These are phyloP conservation scores for Pseudochirops corinnae DNA, from an alignment of 2,797 vertebrate species.

Conservation along the genomic window DNA sequence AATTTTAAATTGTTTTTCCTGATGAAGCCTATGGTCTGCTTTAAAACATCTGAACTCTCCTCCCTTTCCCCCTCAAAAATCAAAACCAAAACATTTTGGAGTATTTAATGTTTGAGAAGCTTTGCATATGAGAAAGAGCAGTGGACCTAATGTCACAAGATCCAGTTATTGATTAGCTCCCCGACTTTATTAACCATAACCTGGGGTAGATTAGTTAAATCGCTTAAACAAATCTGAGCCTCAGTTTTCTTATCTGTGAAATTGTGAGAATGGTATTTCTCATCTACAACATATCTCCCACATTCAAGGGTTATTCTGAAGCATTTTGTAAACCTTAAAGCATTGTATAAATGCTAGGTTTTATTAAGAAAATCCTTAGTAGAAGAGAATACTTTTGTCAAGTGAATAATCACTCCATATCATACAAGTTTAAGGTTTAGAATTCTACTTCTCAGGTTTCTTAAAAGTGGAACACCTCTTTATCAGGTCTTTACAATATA, in stretches of 20 bases:
- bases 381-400: neutral
- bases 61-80: neutral
- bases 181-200: neutral
- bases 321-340: neutral
- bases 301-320: neutral
- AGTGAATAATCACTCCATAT: neutral
- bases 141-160: neutral
- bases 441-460: neutral
- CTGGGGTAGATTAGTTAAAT: neutral
- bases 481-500: neutral
- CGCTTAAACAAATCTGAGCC: neutral
- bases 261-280: neutral
- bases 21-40: conserved; percentile 4
- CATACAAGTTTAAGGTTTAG: neutral
- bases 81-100: neutral
- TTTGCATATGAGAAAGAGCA: no score
- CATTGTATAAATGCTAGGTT: neutral
- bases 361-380: neutral
- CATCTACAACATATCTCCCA: neutral
- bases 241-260: neutral
- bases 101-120: neutral
- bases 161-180: neutral
- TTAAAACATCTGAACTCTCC: neutral
- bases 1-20: neutral
- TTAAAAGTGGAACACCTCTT: neutral